Evolutionary conservation across 2,797 vertebrate species (phyloP).

Genomic region (Arnoldichthys spilopterus): DNA sequence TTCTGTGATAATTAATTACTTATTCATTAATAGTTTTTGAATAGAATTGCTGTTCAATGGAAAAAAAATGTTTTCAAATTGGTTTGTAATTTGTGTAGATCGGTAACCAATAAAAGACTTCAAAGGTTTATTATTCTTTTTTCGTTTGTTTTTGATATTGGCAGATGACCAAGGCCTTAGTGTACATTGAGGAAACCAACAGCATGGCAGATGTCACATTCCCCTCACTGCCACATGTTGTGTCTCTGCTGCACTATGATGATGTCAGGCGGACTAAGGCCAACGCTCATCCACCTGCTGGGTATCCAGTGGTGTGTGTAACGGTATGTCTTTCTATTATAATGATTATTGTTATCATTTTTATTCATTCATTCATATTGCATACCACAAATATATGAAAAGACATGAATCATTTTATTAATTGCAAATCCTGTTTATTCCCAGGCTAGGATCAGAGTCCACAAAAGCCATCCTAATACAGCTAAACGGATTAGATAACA

Average conservation of each 20-base stretch:
- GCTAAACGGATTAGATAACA: constrained; percentile 10
- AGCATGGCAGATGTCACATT: constrained; percentile 95
- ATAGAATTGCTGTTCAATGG: too few relatives aligned
- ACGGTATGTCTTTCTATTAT: constrained; percentile 79
- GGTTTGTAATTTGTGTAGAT: too few relatives aligned
- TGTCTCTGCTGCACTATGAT: constrained; percentile 89
- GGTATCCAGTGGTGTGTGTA: constrained; percentile 92
- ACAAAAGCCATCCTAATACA: neutral
- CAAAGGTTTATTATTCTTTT: neutral
- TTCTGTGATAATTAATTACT: too few relatives aligned
- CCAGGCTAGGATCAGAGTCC: neutral
- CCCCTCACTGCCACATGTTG: constrained; percentile 88
- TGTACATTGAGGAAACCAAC: constrained; percentile 92
- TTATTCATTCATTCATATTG: too few relatives aligned
- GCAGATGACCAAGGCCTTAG: constrained; percentile 88
- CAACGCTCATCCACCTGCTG: constrained; percentile 80
- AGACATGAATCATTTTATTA: too few relatives aligned
- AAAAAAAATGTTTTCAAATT: too few relatives aligned
- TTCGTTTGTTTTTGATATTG: neutral
- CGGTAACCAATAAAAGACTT: neutral
- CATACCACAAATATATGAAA: too few relatives aligned
- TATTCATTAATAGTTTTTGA: too few relatives aligned
- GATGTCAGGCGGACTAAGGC: constrained; percentile 73
- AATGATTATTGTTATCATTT: too few relatives aligned
- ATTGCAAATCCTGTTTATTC: neutral